A percentile compares a stretch with the other conserved stretches of the same genome.
phyloP scores from a whole-genome alignment of 2,797 vertebrate species.

The Tokudaia muenninki region DNA sequence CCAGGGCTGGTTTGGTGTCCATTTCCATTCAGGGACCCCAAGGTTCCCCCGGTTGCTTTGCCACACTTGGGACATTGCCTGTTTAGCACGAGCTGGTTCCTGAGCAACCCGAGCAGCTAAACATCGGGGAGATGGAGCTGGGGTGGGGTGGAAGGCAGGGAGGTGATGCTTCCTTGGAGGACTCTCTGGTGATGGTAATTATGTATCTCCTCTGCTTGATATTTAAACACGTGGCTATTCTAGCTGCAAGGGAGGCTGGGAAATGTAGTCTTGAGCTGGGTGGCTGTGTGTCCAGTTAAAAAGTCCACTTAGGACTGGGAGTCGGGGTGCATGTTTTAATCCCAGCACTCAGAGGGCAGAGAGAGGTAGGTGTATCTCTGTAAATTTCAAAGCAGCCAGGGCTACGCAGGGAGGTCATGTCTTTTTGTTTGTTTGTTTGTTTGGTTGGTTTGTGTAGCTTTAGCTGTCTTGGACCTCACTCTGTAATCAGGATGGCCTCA shows the following conservation, averaged over 20 bases:
- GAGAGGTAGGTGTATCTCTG: neutral
- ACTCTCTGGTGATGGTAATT: too few relatives aligned
- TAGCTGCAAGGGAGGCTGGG: constrained; percentile 18
- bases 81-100: neutral
- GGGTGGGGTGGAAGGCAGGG: neutral
- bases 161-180: neutral
- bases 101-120: neutral
- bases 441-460: neutral
- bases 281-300: neutral
- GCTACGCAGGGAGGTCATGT: neutral
- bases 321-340: neutral
- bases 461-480: neutral
- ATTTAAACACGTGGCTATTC: neutral
- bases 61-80: too few relatives aligned
- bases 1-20: neutral
- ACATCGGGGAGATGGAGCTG: neutral
- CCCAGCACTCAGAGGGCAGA: neutral
- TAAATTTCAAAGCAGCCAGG: too few relatives aligned
- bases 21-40: neutral
- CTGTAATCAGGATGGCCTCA: neutral
- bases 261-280: neutral
- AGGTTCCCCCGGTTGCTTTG: neutral
- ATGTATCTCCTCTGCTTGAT: neutral
- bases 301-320: neutral
- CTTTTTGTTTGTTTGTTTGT: neutral